Conservation (phyloP, 2,797 vertebrate genomes). For the Nasua narica region DNA sequence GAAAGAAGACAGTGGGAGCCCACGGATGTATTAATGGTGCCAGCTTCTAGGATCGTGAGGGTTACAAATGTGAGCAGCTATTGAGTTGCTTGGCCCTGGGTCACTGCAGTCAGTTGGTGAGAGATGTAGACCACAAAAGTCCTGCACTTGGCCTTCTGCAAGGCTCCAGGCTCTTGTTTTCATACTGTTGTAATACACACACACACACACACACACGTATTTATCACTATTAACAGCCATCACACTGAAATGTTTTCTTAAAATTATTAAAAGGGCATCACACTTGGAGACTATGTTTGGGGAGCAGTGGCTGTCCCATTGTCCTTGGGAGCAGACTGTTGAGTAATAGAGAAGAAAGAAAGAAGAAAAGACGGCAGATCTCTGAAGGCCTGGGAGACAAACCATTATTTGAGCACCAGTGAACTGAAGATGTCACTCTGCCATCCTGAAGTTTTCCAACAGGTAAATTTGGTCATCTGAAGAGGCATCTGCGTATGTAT, state of each 20-base stretch:
- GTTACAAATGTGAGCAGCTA: rapidly evolving
- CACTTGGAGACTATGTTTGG: neutral
- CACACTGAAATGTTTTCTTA: neutral
- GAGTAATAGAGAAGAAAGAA: neutral
- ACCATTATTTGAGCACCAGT: neutral
- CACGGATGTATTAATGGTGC: rapidly evolving
- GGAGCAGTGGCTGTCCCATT: neutral
- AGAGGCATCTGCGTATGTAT: neutral
- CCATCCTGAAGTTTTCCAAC: neutral
- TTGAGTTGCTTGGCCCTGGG: too few species aligned
- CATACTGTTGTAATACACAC: neutral
- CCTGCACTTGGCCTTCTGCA: neutral
- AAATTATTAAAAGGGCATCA: constrained; percentile 5
- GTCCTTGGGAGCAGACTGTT: neutral
- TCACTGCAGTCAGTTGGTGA: neutral
- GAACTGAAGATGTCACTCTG: neutral
- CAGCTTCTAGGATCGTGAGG: neutral
- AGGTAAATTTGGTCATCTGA: neutral
- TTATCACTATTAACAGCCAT: neutral
- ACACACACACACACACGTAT: too few species aligned
- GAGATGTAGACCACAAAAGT: neutral
- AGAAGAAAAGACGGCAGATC: neutral
- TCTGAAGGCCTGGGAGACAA: neutral
- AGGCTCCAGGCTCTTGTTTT: neutral
- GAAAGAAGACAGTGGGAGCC: neutral